Percentiles rank a stretch among this genome's conserved stretches.
phyloP scores from a whole-genome alignment of 2,113 vertebrate species.

The Nyctibius bracteatus region DNA sequence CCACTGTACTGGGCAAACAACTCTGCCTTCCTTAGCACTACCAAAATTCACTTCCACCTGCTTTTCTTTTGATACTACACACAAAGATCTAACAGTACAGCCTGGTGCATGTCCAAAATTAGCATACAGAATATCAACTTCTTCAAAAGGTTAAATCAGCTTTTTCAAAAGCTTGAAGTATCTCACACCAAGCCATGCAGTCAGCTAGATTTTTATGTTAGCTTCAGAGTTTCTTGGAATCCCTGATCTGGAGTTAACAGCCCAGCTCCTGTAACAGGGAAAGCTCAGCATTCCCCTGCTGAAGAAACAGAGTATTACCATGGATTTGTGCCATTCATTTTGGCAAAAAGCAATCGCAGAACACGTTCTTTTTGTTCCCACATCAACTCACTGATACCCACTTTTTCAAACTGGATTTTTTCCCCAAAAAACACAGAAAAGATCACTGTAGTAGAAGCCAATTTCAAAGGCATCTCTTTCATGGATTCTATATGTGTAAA shows the following conservation, averaged over 20 bases:
- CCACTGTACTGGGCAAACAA: not conserved
- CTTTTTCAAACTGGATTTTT: constrained; percentile 62
- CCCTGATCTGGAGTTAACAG: not conserved
- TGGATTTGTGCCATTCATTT: constrained; percentile 80
- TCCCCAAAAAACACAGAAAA: constrained; percentile 60
- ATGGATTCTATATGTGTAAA: not conserved
- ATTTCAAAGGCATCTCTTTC: not conserved
- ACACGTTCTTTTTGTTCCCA: constrained; percentile 91
- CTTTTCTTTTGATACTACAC: not conserved
- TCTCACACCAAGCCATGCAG: not conserved
- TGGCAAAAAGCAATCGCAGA: constrained; percentile 84
- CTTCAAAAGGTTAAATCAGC: not conserved
- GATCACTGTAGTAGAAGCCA: not conserved
- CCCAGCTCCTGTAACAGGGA: not conserved
- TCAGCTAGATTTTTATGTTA: not conserved
- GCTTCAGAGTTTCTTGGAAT: not conserved
- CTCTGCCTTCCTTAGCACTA: not conserved
- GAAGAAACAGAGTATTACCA: constrained; percentile 67
- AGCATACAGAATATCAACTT: not conserved
- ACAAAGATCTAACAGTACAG: not conserved
- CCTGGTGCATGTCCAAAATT: not conserved
- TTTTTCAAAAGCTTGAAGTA: not conserved
- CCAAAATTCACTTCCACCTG: not conserved
- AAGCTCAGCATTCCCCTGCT: not conserved
- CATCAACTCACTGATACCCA: constrained; percentile 82